These are phyloP conservation scores for Heliothis peltigera DNA, from an alignment of 2,888 invertebrate species.

Conservation along the genomic window DNA sequence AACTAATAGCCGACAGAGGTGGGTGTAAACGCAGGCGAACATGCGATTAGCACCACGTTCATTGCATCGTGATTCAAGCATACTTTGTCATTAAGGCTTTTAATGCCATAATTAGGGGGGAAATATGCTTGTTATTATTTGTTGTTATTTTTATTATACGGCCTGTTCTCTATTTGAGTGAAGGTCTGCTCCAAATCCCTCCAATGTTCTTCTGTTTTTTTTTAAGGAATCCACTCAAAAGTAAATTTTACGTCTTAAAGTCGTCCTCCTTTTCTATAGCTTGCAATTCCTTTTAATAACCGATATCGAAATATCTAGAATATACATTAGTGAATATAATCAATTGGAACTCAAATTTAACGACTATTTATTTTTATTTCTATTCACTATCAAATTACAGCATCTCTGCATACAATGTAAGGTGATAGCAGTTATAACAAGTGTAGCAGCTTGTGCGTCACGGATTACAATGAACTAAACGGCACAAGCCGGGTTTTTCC, in stretches of 20 bases:
- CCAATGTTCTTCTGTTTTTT: background rate
- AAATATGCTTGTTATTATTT: background rate
- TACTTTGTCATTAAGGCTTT: conserved; percentile 17
- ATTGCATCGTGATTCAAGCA: conserved; percentile 54
- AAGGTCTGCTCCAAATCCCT: background rate
- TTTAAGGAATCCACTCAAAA: too few relatives aligned
- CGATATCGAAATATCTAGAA: too few relatives aligned
- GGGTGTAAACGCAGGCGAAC: conserved; percentile 33
- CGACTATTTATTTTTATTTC: background rate
- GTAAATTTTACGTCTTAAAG: too few relatives aligned
- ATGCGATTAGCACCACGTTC: conserved; percentile 45
- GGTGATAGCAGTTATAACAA: conserved; percentile 4
- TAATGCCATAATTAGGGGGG: background rate
- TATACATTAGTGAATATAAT: too few relatives aligned
- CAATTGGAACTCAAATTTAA: background rate
- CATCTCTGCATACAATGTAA: conserved; percentile 2
- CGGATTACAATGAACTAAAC: conserved; percentile 35
- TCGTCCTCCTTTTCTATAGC: too few relatives aligned
- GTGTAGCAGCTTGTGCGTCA: conserved; percentile 15
- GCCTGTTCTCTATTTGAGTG: background rate
- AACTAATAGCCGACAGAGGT: conserved; percentile 41
- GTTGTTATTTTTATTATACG: background rate
- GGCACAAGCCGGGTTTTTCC: conserved; percentile 55
- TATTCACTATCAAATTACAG: background rate
- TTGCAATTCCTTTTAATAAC: too few relatives aligned